Conservation (phyloP, 1,140 invertebrate genomes). For the Tigriopus japonicus region DNA sequence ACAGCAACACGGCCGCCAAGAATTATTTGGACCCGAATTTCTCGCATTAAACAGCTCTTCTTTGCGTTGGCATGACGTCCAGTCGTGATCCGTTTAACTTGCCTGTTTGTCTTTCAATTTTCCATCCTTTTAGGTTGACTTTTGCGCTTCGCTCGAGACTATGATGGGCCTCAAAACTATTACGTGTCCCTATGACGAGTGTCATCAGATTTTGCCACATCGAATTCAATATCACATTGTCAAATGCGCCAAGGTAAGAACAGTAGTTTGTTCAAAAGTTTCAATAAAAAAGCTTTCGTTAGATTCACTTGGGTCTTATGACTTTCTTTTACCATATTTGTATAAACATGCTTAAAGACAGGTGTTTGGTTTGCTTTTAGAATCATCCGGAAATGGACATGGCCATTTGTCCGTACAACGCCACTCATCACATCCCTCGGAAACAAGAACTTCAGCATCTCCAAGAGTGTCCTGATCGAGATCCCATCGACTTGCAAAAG, state of each 20-base stretch:
- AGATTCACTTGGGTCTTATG: not conserved
- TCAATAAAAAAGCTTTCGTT: too few relatives aligned
- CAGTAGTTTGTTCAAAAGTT: too few relatives aligned
- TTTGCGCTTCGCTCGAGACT: too few relatives aligned
- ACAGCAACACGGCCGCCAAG: not conserved
- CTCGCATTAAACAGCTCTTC: too few relatives aligned
- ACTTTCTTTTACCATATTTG: not conserved
- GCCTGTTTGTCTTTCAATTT: too few relatives aligned
- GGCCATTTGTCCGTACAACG: conserved; percentile 1
- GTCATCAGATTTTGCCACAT: not conserved
- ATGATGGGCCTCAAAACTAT: not conserved
- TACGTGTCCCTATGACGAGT: not conserved
- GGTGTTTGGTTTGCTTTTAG: not conserved
- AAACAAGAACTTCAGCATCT: not conserved
- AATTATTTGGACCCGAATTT: conserved; percentile 2
- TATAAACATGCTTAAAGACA: not conserved
- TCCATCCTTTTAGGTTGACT: too few relatives aligned
- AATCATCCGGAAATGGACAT: not conserved
- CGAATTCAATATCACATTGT: not conserved
- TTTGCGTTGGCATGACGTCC: too few relatives aligned
- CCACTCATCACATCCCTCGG: conserved; percentile 2
- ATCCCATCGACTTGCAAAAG: not conserved
- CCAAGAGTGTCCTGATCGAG: not conserved
- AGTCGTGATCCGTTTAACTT: too few relatives aligned
- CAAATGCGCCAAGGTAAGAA: not conserved